Percentiles rank a stretch among this genome's conserved stretches.
phyloP scores from a whole-genome alignment of 2,888 invertebrate genomes.

The Eremobia ochroleuca region DNA sequence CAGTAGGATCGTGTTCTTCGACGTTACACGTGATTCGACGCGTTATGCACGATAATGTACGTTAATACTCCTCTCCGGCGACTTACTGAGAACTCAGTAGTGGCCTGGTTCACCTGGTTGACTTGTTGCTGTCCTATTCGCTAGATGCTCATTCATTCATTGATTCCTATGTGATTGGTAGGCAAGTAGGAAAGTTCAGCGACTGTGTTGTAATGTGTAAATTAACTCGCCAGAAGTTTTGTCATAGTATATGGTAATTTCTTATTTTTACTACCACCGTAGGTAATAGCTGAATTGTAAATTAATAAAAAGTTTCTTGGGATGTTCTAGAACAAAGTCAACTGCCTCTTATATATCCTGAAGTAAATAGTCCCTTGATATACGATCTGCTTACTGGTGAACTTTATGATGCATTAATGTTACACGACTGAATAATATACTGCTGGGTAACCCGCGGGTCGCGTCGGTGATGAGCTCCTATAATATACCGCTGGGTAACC shows the following conservation, averaged over 20 bases:
- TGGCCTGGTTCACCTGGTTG: neutral
- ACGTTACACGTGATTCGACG: too few relatives aligned
- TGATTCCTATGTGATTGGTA: conserved; percentile 6
- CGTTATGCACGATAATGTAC: conserved; percentile 24
- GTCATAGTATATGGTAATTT: neutral
- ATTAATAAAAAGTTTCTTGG: neutral
- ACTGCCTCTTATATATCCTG: neutral
- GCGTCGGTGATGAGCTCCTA: conserved; percentile 12
- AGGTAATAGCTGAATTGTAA: neutral
- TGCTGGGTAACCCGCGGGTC: neutral
- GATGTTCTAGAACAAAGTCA: too few relatives aligned
- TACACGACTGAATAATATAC: neutral
- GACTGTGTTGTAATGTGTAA: too few relatives aligned
- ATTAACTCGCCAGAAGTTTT: neutral
- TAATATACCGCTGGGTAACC: too few relatives aligned
- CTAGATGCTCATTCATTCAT: conserved; percentile 23
- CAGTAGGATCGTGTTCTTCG: too few relatives aligned
- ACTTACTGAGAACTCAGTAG: neutral
- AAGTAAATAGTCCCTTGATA: neutral
- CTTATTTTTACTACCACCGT: neutral
- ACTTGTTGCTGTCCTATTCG: conserved; percentile 8
- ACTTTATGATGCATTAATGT: neutral
- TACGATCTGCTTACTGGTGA: neutral
- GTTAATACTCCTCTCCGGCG: neutral
- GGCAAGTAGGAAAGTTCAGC: neutral